Evolutionary conservation across 92 coral and sea anemone genomes (phyloP).

Genomic region (Zoanthus sansibaricus): DNA sequence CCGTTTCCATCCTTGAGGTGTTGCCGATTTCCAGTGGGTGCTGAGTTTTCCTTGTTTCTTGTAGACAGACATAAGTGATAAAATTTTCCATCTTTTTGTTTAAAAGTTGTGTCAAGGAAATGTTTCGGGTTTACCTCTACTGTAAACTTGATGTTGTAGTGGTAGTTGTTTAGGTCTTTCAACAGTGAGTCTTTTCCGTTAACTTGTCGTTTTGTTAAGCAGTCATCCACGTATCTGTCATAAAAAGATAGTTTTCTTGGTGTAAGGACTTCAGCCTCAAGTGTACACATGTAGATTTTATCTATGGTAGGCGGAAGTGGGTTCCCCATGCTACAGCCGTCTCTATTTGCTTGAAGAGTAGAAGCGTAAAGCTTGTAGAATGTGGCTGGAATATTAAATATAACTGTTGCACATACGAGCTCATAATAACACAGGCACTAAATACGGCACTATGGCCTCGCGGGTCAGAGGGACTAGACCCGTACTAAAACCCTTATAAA

Average conservation of each 20-base stretch:
- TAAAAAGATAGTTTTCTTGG: background rate
- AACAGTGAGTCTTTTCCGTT: background rate
- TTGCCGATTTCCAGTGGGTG: constrained; percentile 7
- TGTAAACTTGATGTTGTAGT: constrained; percentile 30
- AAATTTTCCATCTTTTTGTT: background rate
- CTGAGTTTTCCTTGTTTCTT: constrained; percentile 14
- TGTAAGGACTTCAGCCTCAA: background rate
- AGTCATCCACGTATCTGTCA: constrained; percentile 42
- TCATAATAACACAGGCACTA: too few relatives aligned
- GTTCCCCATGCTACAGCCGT: constrained; percentile 38
- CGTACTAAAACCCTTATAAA: too few relatives aligned
- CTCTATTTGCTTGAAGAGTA: background rate
- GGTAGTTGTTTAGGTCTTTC: constrained; percentile 21
- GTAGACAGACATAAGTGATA: background rate
- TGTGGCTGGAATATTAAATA: too few relatives aligned
- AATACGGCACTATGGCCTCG: too few relatives aligned
- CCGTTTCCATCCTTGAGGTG: constrained; percentile 13
- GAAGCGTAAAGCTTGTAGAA: too few relatives aligned
- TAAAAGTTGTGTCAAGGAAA: constrained; percentile 18
- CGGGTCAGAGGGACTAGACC: too few relatives aligned
- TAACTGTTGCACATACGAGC: too few relatives aligned
- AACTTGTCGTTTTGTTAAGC: constrained; percentile 15
- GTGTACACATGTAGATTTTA: constrained; percentile 12
- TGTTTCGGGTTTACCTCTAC: constrained; percentile 32
- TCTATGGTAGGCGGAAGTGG: constrained; percentile 27